Evolutionary conservation across 1,140 invertebrate species (phyloP).

Genomic region (Portunus trituberculatus): DNA sequence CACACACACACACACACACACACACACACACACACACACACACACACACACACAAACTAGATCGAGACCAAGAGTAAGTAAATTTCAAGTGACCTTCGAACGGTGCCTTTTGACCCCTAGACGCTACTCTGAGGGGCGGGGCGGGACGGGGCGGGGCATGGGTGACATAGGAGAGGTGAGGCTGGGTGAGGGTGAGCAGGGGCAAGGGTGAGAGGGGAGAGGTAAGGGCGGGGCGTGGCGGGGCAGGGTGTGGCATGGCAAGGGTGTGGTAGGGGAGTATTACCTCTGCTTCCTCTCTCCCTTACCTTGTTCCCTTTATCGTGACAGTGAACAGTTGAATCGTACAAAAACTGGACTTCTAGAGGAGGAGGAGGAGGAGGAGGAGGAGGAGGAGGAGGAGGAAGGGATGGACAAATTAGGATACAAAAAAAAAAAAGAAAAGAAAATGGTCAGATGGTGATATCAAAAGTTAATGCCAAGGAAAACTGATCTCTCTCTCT

Average conservation of each 20-base stretch:
- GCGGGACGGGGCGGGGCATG: not conserved
- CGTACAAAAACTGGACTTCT: not conserved
- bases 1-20: not conserved
- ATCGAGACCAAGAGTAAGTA: not conserved
- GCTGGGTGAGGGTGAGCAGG: not conserved
- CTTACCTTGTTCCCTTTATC: not conserved
- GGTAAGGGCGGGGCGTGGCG: not conserved
- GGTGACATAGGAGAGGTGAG: not conserved
- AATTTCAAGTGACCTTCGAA: not conserved
- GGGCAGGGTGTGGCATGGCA: not conserved
- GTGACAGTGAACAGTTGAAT: not conserved
- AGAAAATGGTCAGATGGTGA: not conserved
- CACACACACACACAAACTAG: not conserved
- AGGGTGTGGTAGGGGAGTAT: not conserved
- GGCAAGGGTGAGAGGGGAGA: not conserved
- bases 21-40: constrained; percentile 1
- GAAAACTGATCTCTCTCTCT: not conserved
- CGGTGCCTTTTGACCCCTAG: not conserved
- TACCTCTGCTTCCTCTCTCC: not conserved
- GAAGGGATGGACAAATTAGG: not conserved
- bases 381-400: too few relatives aligned
- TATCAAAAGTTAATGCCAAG: constrained; percentile 1
- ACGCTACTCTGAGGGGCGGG: not conserved
- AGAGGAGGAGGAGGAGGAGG: too few relatives aligned
- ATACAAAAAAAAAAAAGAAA: not conserved